These are phyloP conservation scores for Furcifer pardalis DNA, from an alignment of 2,797 vertebrate genomes.

Conservation along the genomic window DNA sequence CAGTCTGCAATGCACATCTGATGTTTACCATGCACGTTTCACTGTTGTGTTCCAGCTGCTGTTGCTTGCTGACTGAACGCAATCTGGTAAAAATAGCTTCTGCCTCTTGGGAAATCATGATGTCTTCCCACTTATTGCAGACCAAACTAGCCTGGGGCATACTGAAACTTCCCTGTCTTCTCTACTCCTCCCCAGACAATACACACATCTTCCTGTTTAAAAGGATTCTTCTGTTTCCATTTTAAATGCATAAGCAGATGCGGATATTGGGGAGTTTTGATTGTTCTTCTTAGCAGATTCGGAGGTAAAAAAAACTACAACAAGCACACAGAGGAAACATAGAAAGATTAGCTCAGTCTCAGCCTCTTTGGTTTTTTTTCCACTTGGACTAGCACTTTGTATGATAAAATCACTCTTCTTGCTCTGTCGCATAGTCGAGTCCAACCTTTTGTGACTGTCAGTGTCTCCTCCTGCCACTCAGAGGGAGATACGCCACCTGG, in stretches of 20 bases:
- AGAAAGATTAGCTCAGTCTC: too few species aligned
- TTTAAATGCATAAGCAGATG: background rate
- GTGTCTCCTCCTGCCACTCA: too few species aligned
- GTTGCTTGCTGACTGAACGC: slow-evolving; percentile 29
- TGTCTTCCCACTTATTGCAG: slow-evolving; percentile 26
- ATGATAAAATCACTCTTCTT: too few species aligned
- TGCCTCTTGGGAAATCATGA: slow-evolving; percentile 25
- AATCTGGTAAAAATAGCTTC: slow-evolving; percentile 41
- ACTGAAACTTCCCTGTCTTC: background rate
- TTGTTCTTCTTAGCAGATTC: too few species aligned
- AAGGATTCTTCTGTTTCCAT: background rate
- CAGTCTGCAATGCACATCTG: slow-evolving; percentile 18
- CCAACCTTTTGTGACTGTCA: too few species aligned
- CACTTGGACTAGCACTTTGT: too few species aligned
- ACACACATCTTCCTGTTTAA: background rate
- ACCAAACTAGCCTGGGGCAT: background rate
- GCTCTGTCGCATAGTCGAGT: too few species aligned
- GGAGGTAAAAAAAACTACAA: too few species aligned
- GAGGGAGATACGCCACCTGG: too few species aligned
- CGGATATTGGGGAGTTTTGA: too few species aligned
- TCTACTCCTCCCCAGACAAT: background rate
- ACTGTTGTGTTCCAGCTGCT: slow-evolving; percentile 41
- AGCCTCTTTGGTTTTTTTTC: too few species aligned
- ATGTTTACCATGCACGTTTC: slow-evolving; percentile 18
- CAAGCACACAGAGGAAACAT: too few species aligned